These are phyloP conservation scores for Caenorhabditis sinica DNA, from an alignment of 2,888 invertebrate genomes.

Conservation along the genomic window DNA sequence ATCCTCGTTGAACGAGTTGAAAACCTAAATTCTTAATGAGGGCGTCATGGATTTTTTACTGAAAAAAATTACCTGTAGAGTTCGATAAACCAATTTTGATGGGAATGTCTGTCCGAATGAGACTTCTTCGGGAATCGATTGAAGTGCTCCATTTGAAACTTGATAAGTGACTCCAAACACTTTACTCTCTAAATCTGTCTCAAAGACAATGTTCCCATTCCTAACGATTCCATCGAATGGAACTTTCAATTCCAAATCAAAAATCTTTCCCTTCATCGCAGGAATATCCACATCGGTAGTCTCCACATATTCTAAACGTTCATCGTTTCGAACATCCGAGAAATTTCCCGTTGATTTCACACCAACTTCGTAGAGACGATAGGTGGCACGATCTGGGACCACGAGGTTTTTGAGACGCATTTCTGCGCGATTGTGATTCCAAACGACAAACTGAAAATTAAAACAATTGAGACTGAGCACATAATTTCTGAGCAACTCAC, in stretches of 20 bases:
- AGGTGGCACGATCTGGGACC: slow-evolving; percentile 68
- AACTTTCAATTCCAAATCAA: slow-evolving; percentile 88
- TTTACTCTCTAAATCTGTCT: slow-evolving; percentile 69
- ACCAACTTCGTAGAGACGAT: slow-evolving; percentile 80
- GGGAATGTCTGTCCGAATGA: slow-evolving; percentile 73
- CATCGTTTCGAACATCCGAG: slow-evolving; percentile 61
- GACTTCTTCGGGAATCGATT: slow-evolving; percentile 89
- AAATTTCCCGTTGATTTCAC: slow-evolving; percentile 50
- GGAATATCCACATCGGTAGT: slow-evolving; percentile 77
- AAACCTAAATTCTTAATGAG: slow-evolving; percentile 86
- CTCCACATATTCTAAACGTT: slow-evolving; percentile 63
- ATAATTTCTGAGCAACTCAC: slow-evolving; percentile 62
- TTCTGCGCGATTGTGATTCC: slow-evolving; percentile 90
- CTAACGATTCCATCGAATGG: slow-evolving; percentile 85
- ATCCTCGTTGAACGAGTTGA: slow-evolving; percentile 81
- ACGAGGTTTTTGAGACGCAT: slow-evolving; percentile 86
- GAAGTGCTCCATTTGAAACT: slow-evolving; percentile 84
- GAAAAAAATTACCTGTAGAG: slow-evolving; percentile 67
- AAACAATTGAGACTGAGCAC: background rate
- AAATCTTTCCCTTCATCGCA: slow-evolving; percentile 87
- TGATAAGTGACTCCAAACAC: slow-evolving; percentile 69
- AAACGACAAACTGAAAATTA: slow-evolving; percentile 86
- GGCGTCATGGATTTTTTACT: background rate
- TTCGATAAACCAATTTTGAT: slow-evolving; percentile 72
- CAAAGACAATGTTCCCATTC: slow-evolving; percentile 63